phyloP scores from a whole-genome alignment of 2,888 invertebrate genomes.

The Drosophila neoperkinsi region DNA sequence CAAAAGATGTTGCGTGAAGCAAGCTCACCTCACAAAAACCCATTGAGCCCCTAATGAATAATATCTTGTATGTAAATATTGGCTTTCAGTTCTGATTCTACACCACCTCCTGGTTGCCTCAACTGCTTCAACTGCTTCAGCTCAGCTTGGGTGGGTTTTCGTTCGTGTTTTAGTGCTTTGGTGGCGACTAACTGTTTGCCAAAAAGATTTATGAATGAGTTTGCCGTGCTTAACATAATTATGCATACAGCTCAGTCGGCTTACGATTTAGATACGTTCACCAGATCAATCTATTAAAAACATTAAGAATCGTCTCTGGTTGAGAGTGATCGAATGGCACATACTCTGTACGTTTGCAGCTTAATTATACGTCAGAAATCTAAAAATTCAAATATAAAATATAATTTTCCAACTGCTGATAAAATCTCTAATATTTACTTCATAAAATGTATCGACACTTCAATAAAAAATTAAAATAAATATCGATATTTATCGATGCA shows the following conservation, averaged over 20 bases:
- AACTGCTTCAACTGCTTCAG: neutral
- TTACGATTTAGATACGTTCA: slow-evolving; percentile 37
- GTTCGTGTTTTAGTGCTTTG: neutral
- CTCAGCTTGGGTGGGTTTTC: slow-evolving; percentile 20
- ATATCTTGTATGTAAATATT: slow-evolving; percentile 66
- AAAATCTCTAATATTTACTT: neutral
- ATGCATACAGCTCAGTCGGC: slow-evolving; percentile 45
- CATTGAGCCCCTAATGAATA: slow-evolving; percentile 60
- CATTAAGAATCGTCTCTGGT: slow-evolving; percentile 1
- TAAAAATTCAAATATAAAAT: neutral
- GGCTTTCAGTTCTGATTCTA: slow-evolving; percentile 21
- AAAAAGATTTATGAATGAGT: slow-evolving; percentile 73
- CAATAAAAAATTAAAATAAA: rapidly evolving
- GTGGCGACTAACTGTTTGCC: slow-evolving; percentile 30
- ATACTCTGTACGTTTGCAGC: neutral
- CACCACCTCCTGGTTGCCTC: neutral
- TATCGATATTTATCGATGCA: slow-evolving; percentile 4
- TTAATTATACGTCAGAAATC: neutral
- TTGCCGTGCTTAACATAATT: slow-evolving; percentile 67
- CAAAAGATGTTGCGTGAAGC: slow-evolving; percentile 62
- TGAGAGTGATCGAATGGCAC: neutral
- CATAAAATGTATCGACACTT: neutral
- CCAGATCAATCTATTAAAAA: slow-evolving; percentile 50
- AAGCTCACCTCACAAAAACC: slow-evolving; percentile 39
- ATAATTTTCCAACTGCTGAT: neutral